Percentiles rank a stretch among this genome's conserved stretches.
phyloP scores from a whole-genome alignment of 2,113 vertebrate genomes.

The Barbus barbus region DNA sequence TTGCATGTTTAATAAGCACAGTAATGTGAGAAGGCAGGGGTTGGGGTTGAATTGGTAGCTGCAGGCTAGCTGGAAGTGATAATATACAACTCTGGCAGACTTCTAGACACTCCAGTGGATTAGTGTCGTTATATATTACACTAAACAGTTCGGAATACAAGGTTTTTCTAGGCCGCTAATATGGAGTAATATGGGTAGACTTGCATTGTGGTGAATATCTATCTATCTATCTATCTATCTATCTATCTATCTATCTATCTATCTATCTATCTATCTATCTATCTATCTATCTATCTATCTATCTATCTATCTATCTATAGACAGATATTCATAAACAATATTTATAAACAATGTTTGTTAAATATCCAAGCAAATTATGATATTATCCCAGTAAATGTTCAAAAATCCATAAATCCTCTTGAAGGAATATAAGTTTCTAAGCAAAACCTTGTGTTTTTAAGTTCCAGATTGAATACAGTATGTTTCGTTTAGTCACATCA shows the following conservation, averaged over 20 bases:
- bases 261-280: no score
- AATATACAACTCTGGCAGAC: constrained; percentile 12
- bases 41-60: neutral
- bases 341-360: neutral
- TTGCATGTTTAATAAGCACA: neutral
- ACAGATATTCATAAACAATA: no score
- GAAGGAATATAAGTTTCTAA: neutral
- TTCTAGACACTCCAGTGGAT: neutral
- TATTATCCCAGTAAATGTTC: neutral
- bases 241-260: no score
- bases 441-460: neutral
- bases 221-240: neutral
- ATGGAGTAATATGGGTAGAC: neutral
- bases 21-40: neutral
- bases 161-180: neutral
- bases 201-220: neutral
- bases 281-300: no score
- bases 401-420: neutral
- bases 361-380: neutral
- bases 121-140: constrained; percentile 32
- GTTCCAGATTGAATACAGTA: neutral
- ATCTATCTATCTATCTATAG: no score
- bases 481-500: neutral
- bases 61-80: constrained; percentile 21
- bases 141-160: neutral